phyloP scores from a whole-genome alignment of 2,888 invertebrate species.

The Spisula subtruncata region DNA sequence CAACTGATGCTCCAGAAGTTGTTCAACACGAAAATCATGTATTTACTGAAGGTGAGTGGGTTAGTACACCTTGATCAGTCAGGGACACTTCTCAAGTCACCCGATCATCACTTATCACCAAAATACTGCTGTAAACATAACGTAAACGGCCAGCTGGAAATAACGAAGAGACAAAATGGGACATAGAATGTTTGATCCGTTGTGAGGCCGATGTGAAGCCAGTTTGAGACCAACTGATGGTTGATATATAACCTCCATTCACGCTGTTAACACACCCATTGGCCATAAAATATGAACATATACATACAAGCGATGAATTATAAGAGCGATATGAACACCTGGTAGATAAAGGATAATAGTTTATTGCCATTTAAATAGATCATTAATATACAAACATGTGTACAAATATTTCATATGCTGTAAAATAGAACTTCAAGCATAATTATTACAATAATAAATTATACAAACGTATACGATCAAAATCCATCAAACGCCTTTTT shows the following conservation, averaged over 20 bases:
- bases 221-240: not conserved
- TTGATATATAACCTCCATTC: not conserved
- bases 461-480: not conserved
- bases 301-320: not conserved
- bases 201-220: too few species aligned
- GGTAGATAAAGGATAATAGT: constrained; percentile 6
- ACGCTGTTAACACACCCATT: not conserved
- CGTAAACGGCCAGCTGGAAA: too few species aligned
- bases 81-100: too few species aligned
- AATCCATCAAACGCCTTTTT: not conserved
- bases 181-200: too few species aligned
- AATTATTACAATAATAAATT: too few species aligned
- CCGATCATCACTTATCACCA: too few species aligned
- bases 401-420: not conserved
- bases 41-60: too few species aligned
- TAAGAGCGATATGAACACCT: constrained; percentile 3
- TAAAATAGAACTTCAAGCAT: not conserved
- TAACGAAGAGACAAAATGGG: too few species aligned
- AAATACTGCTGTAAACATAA: too few species aligned
- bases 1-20: too few species aligned
- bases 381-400: not conserved
- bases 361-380: constrained; percentile 3
- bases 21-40: too few species aligned
- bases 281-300: not conserved
- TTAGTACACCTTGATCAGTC: too few species aligned